phyloP scores from a whole-genome alignment of 2,113 vertebrate species.

The Phylloscopus whistleri region DNA sequence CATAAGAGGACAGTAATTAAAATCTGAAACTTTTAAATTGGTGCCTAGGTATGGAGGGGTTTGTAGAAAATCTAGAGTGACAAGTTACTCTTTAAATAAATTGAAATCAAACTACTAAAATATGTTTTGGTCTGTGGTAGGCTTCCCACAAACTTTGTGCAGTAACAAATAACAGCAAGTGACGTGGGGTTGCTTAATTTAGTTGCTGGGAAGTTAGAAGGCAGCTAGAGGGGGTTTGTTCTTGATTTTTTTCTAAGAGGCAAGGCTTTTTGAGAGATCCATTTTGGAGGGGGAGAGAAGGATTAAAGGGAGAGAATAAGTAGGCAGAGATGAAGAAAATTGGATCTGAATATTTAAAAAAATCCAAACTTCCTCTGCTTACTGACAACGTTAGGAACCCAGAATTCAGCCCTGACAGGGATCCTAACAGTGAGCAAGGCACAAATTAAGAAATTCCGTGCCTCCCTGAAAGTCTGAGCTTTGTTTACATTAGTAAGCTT shows the following conservation, averaged over 20 bases:
- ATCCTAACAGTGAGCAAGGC: neutral
- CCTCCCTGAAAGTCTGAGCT: constrained; percentile 6
- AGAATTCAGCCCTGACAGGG: neutral
- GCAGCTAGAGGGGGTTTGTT: neutral
- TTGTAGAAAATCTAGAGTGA: neutral
- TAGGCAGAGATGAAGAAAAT: neutral
- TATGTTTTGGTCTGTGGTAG: neutral
- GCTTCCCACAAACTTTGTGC: neutral
- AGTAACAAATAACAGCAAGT: neutral
- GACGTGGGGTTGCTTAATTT: neutral
- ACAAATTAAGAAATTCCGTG: constrained; percentile 42
- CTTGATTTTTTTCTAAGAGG: neutral
- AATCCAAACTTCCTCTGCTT: neutral
- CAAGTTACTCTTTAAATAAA: neutral
- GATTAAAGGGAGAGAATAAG: neutral
- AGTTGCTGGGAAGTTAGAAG: neutral
- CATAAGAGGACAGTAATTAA: neutral
- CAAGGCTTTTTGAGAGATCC: neutral
- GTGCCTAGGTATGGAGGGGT: neutral
- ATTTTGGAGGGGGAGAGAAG: neutral
- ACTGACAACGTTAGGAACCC: neutral
- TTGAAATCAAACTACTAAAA: neutral
- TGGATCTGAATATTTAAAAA: neutral
- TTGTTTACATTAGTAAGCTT: constrained; percentile 44
- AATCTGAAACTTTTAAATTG: neutral